Percentiles rank a stretch among this genome's conserved stretches.
Conservation (phyloP, 2,797 vertebrate species). For the Bryconaethiops microstoma region DNA sequence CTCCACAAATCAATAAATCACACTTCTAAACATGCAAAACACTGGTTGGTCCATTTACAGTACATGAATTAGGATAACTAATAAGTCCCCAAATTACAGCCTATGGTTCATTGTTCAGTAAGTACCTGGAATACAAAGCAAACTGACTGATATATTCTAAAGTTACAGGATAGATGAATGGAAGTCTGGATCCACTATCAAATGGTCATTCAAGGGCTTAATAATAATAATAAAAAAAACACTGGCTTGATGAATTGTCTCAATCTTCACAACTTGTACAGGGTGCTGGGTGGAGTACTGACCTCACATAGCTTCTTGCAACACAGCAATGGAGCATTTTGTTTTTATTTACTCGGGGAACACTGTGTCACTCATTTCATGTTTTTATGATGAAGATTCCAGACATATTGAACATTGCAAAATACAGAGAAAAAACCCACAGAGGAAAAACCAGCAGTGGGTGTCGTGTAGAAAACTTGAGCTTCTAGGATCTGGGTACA, state of each 20-base stretch:
- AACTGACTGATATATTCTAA: no score
- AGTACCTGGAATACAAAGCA: no score
- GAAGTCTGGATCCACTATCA: background rate
- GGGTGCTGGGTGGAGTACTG: background rate
- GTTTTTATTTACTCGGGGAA: no score
- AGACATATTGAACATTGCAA: slow-evolving; percentile 8
- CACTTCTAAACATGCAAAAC: no score
- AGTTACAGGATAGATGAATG: background rate
- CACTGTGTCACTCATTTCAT: background rate
- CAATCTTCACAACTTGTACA: background rate
- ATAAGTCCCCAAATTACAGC: no score
- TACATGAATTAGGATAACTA: no score
- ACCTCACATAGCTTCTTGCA: background rate
- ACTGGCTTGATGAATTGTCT: background rate
- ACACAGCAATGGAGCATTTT: background rate
- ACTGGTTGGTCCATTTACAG: no score
- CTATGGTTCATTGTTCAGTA: no score
- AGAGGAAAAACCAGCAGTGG: background rate
- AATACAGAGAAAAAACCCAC: background rate
- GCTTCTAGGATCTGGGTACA: no score
- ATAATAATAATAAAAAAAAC: no score
- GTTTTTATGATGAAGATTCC: background rate
- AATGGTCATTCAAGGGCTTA: background rate
- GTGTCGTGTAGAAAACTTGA: no score
- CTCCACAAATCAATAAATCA: no score